phyloP scores from a whole-genome alignment of 2,113 vertebrate genomes.

The Ictalurus punctatus region DNA sequence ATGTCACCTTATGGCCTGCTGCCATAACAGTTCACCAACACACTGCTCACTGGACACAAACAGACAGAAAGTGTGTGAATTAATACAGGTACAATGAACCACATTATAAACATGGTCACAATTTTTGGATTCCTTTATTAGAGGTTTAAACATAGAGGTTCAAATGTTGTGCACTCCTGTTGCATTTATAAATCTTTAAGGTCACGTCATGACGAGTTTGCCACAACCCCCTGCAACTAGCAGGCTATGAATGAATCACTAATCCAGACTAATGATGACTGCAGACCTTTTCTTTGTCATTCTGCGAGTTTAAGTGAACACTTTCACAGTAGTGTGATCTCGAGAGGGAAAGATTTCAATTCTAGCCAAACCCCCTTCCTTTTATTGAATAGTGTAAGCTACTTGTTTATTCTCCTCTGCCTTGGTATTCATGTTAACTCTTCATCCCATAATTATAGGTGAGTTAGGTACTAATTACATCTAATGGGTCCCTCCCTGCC shows the following conservation, averaged over 20 bases:
- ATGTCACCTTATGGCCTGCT: conserved; percentile 66
- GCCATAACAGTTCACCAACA: conserved; percentile 77
- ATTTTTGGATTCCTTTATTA: background rate
- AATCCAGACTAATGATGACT: background rate
- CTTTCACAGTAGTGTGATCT: background rate
- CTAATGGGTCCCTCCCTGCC: conserved; percentile 46
- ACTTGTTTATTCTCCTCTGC: conserved; percentile 42
- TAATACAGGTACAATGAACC: background rate
- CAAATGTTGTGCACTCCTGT: background rate
- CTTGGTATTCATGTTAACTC: conserved; percentile 50
- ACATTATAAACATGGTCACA: background rate
- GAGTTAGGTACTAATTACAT: conserved; percentile 53
- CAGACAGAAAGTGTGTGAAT: background rate
- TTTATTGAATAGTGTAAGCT: conserved; percentile 23
- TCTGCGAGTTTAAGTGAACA: background rate
- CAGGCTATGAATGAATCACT: background rate
- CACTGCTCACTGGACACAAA: conserved; percentile 69
- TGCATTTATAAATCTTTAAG: background rate
- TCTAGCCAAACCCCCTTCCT: conserved; percentile 21
- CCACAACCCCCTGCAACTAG: background rate
- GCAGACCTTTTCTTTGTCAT: conserved; percentile 11
- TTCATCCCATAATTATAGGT: conserved; percentile 52
- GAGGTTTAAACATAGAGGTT: no score
- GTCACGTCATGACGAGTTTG: background rate
- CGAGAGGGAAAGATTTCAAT: background rate